Percentiles rank a stretch among this genome's conserved stretches.
These are phyloP conservation scores for Betta splendens DNA, from an alignment of 2,797 vertebrate species.

Conservation along the genomic window DNA sequence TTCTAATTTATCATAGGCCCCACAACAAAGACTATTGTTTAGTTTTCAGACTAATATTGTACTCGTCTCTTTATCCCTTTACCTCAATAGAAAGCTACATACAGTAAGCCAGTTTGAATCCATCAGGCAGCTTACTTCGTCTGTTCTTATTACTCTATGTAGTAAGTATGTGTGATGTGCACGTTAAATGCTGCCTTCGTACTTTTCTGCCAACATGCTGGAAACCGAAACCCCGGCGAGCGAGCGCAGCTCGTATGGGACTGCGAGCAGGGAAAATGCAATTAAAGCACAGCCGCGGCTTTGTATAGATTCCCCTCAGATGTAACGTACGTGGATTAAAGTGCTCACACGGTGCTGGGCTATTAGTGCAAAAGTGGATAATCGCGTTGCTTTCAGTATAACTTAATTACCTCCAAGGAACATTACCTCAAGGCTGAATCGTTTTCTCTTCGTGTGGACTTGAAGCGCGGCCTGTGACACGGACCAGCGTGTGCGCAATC, in stretches of 20 bases:
- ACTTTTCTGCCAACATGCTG: conserved; percentile 34
- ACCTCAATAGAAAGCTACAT: conserved; percentile 48
- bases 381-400: conserved; percentile 48
- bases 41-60: background rate
- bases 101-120: conserved; percentile 59
- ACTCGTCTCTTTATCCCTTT: too few relatives aligned
- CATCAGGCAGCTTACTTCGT: conserved; percentile 49
- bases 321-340: conserved; percentile 46
- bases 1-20: too few relatives aligned
- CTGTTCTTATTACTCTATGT: conserved; percentile 50
- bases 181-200: conserved; percentile 57
- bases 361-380: conserved; percentile 50
- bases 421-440: conserved; percentile 37
- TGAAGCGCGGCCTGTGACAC: conserved; percentile 47
- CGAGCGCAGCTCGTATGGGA: conserved; percentile 27
- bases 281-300: conserved; percentile 28
- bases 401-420: conserved; percentile 52
- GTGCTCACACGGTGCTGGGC: conserved; percentile 31
- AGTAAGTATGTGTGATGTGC: conserved; percentile 53
- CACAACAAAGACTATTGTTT: too few relatives aligned
- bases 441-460: conserved; percentile 51
- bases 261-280: conserved; percentile 42
- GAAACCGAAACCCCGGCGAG: conserved; percentile 46
- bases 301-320: conserved; percentile 40
- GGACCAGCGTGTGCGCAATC: conserved; percentile 44